Evolutionary conservation across 1,140 invertebrate species (phyloP), one percentile per base, ranked within the genome.

Genomic region (Pogonognathellus flavescens): DNA sequence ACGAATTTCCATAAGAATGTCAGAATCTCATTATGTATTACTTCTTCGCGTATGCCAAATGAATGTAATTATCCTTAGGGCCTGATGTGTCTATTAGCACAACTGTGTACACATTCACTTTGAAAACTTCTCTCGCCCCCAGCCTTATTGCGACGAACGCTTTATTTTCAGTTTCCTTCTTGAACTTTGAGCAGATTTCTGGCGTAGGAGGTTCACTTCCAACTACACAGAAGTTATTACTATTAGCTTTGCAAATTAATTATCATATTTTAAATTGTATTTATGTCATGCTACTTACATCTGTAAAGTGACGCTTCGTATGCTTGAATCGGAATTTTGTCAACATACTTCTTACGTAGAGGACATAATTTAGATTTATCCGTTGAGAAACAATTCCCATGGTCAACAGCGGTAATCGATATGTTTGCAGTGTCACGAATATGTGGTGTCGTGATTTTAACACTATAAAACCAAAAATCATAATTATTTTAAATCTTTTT

Each of bases 161-260:
- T 62, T 86, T 86, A n/a, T 81, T 70, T 53, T 86, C 85, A 13
- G 82, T 82, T 18, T 86, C 85, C 22, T 86, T 86, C 53, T 80
- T 81, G 20, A 86, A 86, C n/a, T 82, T 49, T 22, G 52, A 66
- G 72, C 85, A 86, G 3, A 31, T 55, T 80, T 86, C 85, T n/a
- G 85, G 20, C 52, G 62, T 82, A 57, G 50, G 72, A 13, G 70
- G 59, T 16, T 49, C 70, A 14, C 81, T 82, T n/a, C 80, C 82
- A 76, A 76, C 70, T 76, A 76, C 0, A 62, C n/a, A 62, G 10
- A n/a, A 9, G 10, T n/a, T 5, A 57, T 57, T n/a, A 4, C 18
- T 16, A 11, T 18, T 16, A 16, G 16, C 11, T 11, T n/a, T 70
- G 18, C 10, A 70, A n/a, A n/a, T n/a, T n/a, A n/a, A 22, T 70